These are phyloP conservation scores for Pantherophis vulpinus DNA, from an alignment of 2,797 vertebrate species.

Conservation along the genomic window DNA sequence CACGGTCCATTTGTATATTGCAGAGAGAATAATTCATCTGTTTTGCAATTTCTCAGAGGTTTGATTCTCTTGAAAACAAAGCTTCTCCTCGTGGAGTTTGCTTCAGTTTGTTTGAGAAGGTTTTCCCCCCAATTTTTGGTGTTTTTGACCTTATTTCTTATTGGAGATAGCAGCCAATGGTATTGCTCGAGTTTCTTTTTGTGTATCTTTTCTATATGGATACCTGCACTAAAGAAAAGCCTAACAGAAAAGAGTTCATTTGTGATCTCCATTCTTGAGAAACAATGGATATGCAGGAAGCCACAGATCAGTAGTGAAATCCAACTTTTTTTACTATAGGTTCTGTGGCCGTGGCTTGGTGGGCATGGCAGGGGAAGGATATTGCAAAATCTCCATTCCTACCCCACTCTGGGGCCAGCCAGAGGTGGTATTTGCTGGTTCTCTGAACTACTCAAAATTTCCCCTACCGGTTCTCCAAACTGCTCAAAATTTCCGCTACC, in stretches of 20 bases:
- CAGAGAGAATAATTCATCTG: not conserved
- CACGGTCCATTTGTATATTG: not conserved
- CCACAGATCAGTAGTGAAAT: not conserved
- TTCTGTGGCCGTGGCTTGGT: no score
- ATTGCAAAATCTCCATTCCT: no score
- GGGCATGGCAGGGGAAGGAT: no score
- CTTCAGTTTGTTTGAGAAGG: not conserved
- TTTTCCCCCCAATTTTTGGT: not conserved
- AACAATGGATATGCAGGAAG: not conserved
- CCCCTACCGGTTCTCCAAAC: no score
- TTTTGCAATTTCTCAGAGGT: not conserved
- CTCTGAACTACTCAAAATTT: no score
- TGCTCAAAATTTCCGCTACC: no score
- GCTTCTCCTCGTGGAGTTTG: not conserved
- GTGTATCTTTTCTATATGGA: not conserved
- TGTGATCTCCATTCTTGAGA: not conserved
- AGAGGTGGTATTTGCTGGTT: no score
- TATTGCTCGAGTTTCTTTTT: not conserved
- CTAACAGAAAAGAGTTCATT: not conserved
- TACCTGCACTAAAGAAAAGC: not conserved
- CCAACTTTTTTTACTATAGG: no score
- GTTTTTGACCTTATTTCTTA: not conserved
- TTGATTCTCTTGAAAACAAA: not conserved
- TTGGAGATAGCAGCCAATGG: not conserved
- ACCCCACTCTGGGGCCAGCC: no score